Conservation (phyloP, 2,113 vertebrate genomes). For the Gila orcuttii region DNA sequence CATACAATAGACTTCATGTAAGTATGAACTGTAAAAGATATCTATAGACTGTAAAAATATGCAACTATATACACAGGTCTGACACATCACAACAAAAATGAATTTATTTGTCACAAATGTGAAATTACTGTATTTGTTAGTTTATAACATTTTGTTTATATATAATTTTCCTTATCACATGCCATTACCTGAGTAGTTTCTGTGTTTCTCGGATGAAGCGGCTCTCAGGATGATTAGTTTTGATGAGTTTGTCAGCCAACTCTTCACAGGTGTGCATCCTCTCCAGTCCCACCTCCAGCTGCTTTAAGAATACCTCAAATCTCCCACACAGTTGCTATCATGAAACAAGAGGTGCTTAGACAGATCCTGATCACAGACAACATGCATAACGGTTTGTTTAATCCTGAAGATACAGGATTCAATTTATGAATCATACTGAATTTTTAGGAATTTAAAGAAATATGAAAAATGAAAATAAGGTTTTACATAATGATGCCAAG, state of each 20-base stretch:
- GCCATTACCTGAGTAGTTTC: conserved; percentile 76
- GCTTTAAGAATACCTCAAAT: conserved; percentile 79
- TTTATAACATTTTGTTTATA: conserved; percentile 1
- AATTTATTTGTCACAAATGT: not conserved
- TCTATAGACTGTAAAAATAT: not conserved
- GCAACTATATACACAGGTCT: not conserved
- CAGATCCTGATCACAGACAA: conserved; percentile 2
- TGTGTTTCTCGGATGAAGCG: conserved; percentile 71
- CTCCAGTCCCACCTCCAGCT: conserved; percentile 77
- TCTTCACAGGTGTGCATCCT: conserved; percentile 73
- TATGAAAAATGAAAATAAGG: not conserved
- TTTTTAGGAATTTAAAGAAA: not conserved
- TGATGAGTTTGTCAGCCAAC: conserved; percentile 73
- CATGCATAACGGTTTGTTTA: not conserved
- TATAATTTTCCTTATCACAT: not conserved
- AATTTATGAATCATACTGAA: not conserved
- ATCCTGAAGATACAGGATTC: not conserved
- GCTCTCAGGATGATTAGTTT: conserved; percentile 71
- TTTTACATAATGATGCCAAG: not conserved
- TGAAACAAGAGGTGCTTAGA: conserved; percentile 30
- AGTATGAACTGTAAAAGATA: not conserved
- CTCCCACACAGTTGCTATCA: conserved; percentile 78
- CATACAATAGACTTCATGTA: conserved; percentile 7
- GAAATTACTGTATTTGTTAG: not conserved
- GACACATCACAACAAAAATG: not conserved